Evolutionary conservation across 2,797 vertebrate genomes (phyloP).

Genomic region (Ctenosaura bakeri): DNA sequence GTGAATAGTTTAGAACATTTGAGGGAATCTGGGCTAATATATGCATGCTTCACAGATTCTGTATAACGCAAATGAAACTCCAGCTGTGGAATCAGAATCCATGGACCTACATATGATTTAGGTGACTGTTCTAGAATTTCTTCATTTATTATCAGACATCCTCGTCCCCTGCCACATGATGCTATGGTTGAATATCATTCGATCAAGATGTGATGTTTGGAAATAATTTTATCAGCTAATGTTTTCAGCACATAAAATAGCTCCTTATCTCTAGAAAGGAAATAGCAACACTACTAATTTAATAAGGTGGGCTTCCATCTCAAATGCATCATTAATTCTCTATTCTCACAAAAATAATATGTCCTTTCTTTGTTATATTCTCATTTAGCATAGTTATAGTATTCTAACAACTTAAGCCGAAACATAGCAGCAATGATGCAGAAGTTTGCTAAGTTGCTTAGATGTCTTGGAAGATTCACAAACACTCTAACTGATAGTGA

Average conservation of each 20-base stretch:
- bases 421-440: not conserved
- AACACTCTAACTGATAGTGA: not conserved
- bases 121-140: not conserved
- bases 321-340: conserved; percentile 7
- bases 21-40: too few relatives aligned
- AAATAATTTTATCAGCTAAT: not conserved
- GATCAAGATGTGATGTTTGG: too few relatives aligned
- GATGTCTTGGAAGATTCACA: not conserved
- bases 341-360: conserved; percentile 13
- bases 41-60: not conserved
- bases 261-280: not conserved
- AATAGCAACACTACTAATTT: not conserved
- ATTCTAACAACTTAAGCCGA: not conserved
- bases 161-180: too few relatives aligned
- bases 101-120: not conserved
- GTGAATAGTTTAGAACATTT: not conserved
- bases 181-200: not conserved
- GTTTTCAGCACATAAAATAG: not conserved
- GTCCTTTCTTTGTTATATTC: not conserved
- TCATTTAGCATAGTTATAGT: not conserved
- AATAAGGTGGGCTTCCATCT: conserved; percentile 30
- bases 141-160: not conserved
- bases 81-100: not conserved
- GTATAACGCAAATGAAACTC: not conserved
- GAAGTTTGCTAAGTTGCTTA: not conserved